Percentiles rank a stretch among this genome's conserved stretches.
Evolutionary conservation across 2,797 vertebrate species (phyloP).

Genomic region (Nasua narica): DNA sequence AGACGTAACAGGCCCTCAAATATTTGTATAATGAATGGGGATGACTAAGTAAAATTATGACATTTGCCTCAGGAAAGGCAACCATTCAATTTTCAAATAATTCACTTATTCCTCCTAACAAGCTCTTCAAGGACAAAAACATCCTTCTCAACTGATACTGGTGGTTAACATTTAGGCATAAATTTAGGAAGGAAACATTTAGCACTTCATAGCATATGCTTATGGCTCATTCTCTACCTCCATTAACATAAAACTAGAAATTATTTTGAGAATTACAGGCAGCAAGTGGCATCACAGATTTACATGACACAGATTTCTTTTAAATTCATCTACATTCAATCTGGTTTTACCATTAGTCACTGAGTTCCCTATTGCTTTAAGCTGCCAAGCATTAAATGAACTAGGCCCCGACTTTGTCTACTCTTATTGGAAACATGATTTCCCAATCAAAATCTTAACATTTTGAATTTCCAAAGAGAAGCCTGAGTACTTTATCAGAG

Average conservation of each 20-base stretch:
- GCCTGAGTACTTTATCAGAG: not conserved
- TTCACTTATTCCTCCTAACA: not conserved
- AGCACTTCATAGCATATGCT: not conserved
- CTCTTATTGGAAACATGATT: not conserved
- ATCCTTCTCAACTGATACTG: not conserved
- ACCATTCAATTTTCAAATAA: not conserved
- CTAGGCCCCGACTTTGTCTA: not conserved
- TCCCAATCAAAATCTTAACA: not conserved
- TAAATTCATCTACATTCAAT: not conserved
- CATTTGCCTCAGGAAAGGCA: not conserved
- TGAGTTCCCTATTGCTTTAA: not conserved
- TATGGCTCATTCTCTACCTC: not conserved
- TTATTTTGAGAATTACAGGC: not conserved
- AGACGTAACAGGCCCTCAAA: not conserved
- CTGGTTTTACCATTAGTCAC: not conserved
- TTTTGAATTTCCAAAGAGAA: slow-evolving; percentile 29
- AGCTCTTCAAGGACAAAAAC: not conserved
- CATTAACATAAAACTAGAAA: not conserved
- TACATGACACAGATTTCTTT: not conserved
- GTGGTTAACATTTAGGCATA: not conserved
- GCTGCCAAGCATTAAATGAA: not conserved
- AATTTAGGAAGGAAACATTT: not conserved
- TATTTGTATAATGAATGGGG: not conserved
- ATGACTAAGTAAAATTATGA: not conserved
- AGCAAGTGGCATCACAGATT: not conserved